Conservation (phyloP, 2,797 vertebrate species). For the Hemibagrus guttatus region DNA sequence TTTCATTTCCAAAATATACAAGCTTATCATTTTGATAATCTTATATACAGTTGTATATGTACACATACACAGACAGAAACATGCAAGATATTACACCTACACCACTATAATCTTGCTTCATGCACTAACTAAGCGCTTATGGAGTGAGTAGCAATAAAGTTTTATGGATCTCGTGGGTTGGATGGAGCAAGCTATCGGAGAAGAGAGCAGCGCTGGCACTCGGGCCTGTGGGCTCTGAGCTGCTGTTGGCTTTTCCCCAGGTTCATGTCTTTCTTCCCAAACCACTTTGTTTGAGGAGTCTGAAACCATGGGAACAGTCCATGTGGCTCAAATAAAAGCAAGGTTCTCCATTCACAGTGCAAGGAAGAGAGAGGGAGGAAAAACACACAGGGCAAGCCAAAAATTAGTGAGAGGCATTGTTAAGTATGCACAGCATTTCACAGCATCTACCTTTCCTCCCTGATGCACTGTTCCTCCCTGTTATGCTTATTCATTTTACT, state of each 20-base stretch:
- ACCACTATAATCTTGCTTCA: conserved; percentile 42
- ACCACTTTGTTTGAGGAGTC: conserved; percentile 53
- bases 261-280: conserved; percentile 54
- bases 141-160: conserved; percentile 51
- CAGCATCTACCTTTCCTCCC: conserved; percentile 4
- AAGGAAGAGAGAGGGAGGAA: conserved; percentile 24
- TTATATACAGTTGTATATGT: conserved; percentile 20
- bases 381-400: conserved; percentile 21
- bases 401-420: conserved; percentile 16
- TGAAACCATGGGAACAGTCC: conserved; percentile 50
- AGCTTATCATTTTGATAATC: conserved; percentile 7
- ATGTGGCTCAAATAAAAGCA: conserved; percentile 57
- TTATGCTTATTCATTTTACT: background rate
- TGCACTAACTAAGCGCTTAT: conserved; percentile 48
- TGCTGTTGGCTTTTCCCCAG: conserved; percentile 46
- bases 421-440: conserved; percentile 17
- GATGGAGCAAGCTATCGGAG: conserved; percentile 46
- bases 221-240: conserved; percentile 28
- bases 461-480: background rate
- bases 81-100: conserved; percentile 42
- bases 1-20: background rate
- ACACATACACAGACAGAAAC: conserved; percentile 32
- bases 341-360: conserved; percentile 43
- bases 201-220: conserved; percentile 45
- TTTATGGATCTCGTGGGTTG: conserved; percentile 46